Evolutionary conservation across 2,888 invertebrate genomes (phyloP).

Genomic region (Apantesis nais): DNA sequence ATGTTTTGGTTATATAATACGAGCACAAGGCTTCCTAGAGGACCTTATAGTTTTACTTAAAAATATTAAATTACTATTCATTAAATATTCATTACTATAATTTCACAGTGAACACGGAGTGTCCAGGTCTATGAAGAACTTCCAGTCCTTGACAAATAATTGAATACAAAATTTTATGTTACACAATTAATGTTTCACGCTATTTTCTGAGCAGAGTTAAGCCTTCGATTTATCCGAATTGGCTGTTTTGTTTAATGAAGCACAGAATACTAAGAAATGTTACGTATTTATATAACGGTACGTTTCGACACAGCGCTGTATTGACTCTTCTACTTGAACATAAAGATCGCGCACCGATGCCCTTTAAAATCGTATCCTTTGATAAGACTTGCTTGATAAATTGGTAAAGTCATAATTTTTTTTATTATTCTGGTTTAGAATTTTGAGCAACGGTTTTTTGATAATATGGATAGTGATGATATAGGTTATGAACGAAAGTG

Average conservation of each 20-base stretch:
- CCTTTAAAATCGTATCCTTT: neutral
- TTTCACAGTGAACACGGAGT: neutral
- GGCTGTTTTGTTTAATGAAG: neutral
- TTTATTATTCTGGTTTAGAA: too few relatives aligned
- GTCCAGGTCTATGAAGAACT: neutral
- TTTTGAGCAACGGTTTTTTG: too few relatives aligned
- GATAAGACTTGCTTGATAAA: neutral
- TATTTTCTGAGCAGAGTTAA: neutral
- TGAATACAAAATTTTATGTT: neutral
- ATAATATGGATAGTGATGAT: too few relatives aligned
- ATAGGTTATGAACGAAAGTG: too few relatives aligned
- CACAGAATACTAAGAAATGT: neutral
- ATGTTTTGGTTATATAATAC: neutral
- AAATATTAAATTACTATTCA: neutral
- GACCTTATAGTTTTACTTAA: neutral
- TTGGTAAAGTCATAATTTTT: too few relatives aligned
- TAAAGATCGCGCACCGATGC: neutral
- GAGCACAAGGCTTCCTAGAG: slow-evolving; percentile 2
- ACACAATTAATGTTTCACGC: neutral
- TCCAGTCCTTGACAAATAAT: neutral
- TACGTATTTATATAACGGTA: neutral
- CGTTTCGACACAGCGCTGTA: slow-evolving; percentile 1
- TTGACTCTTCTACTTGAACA: neutral
- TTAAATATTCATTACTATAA: neutral
- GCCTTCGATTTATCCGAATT: too few relatives aligned